A percentile compares a stretch with the other conserved stretches of the same genome.
Conservation (phyloP, 2,888 invertebrate species). For the Mantis religiosa region DNA sequence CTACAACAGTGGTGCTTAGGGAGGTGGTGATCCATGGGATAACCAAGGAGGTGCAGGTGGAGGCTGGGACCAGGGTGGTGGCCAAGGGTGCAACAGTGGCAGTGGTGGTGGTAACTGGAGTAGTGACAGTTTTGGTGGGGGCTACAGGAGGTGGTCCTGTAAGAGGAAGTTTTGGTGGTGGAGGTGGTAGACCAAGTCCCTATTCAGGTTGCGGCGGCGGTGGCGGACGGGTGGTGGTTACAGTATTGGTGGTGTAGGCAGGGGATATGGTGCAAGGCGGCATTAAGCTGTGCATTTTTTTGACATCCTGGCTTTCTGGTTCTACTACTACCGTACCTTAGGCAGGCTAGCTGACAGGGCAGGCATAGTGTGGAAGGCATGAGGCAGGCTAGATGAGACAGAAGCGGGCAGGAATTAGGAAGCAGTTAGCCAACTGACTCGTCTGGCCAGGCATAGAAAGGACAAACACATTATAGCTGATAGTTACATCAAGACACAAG, state of each 20-base stretch:
- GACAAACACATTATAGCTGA: slow-evolving; percentile 15
- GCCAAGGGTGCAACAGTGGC: slow-evolving; percentile 49
- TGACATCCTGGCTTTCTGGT: not conserved
- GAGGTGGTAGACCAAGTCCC: slow-evolving; percentile 10
- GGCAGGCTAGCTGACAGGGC: slow-evolving; percentile 29
- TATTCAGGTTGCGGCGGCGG: slow-evolving; percentile 4
- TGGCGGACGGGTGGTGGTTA: slow-evolving; percentile 31
- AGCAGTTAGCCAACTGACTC: slow-evolving; percentile 19
- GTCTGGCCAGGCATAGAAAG: slow-evolving; percentile 17
- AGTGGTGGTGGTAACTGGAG: slow-evolving; percentile 55
- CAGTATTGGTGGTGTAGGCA: slow-evolving; percentile 30
- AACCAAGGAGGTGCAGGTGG: slow-evolving; percentile 50
- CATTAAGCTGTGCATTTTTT: slow-evolving; percentile 18
- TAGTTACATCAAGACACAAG: slow-evolving; percentile 20
- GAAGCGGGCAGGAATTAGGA: slow-evolving; percentile 24
- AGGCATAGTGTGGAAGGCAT: slow-evolving; percentile 23
- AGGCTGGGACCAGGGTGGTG: slow-evolving; percentile 51
- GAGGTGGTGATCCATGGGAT: slow-evolving; percentile 38
- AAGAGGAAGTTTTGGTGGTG: slow-evolving; percentile 44
- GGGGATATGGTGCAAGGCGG: slow-evolving; percentile 21
- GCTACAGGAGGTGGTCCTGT: slow-evolving; percentile 81
- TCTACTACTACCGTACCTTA: slow-evolving; percentile 28
- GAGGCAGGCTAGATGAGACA: slow-evolving; percentile 26
- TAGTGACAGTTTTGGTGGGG: slow-evolving; percentile 66
- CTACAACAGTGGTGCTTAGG: slow-evolving; percentile 50